phyloP scores from a whole-genome alignment of 2,888 invertebrate genomes.

The Timema podura region DNA sequence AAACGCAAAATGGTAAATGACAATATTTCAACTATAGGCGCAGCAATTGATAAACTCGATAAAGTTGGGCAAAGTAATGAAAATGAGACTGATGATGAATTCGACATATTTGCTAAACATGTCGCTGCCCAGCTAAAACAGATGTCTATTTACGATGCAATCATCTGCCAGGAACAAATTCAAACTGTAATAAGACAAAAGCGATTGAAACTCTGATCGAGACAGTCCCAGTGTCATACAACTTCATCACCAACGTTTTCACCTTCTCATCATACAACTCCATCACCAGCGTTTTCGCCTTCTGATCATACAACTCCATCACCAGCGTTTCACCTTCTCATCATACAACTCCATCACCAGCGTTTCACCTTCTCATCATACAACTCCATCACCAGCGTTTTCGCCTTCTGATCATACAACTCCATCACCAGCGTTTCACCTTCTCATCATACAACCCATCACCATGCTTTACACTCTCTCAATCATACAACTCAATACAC shows the following conservation, averaged over 20 bases:
- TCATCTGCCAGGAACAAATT: background rate
- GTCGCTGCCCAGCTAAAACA: background rate
- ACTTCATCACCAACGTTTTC: background rate
- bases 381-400: too few relatives aligned
- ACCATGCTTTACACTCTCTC: too few relatives aligned
- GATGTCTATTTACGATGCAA: background rate
- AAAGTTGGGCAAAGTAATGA: background rate
- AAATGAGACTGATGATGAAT: background rate
- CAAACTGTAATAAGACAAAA: slow-evolving; percentile 1
- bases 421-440: too few relatives aligned
- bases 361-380: too few relatives aligned
- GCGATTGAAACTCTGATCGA: slow-evolving; percentile 1
- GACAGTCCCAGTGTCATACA: background rate
- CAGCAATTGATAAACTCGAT: slow-evolving; percentile 5
- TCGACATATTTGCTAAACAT: slow-evolving; percentile 1
- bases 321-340: too few relatives aligned
- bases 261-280: background rate
- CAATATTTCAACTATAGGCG: background rate
- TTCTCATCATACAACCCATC: too few relatives aligned
- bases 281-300: too few relatives aligned
- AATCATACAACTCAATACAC: too few relatives aligned
- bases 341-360: too few relatives aligned
- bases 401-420: too few relatives aligned
- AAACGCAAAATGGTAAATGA: background rate
- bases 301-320: too few relatives aligned